phyloP scores from a whole-genome alignment of 37 sponge, comb jelly and placozoan genomes.

The Dysidea cf. avara region DNA sequence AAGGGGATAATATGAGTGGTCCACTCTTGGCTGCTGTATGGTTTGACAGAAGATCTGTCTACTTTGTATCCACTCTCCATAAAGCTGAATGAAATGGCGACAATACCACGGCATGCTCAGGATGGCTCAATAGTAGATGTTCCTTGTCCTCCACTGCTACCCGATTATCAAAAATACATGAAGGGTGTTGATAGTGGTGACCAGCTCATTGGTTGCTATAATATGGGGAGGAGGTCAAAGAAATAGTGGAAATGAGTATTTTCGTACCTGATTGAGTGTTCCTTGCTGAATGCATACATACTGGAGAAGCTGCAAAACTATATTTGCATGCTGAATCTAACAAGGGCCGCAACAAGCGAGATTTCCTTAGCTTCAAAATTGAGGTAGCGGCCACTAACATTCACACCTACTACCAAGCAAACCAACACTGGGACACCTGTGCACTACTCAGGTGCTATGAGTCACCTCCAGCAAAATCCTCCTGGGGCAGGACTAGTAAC shows the following conservation, averaged over 20 bases:
- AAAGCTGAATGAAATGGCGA: neutral
- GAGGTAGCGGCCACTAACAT: constrained; percentile 16
- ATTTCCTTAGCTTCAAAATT: constrained; percentile 10
- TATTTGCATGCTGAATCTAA: neutral
- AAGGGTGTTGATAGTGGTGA: constrained; percentile 40
- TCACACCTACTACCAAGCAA: too few relatives aligned
- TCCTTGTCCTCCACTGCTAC: constrained; percentile 20
- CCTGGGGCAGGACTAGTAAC: too few relatives aligned
- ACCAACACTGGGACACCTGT: too few relatives aligned
- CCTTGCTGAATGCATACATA: constrained; percentile 39
- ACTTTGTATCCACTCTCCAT: constrained; percentile 38
- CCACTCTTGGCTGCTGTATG: constrained; percentile 33
- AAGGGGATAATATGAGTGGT: too few relatives aligned
- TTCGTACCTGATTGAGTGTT: constrained; percentile 14
- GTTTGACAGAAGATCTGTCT: constrained; percentile 32
- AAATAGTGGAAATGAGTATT: constrained; percentile 52
- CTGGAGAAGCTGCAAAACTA: constrained; percentile 1
- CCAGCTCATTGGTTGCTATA: constrained; percentile 27
- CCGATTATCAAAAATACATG: constrained; percentile 46
- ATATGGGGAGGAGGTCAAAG: constrained; percentile 22
- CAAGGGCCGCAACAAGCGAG: constrained; percentile 1
- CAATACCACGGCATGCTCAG: neutral
- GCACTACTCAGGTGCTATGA: too few relatives aligned
- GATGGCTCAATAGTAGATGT: neutral
- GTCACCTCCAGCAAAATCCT: too few relatives aligned